Percentiles rank a stretch among this genome's conserved stretches.
These are phyloP conservation scores for Luidia sarsii DNA, from an alignment of 53 echinoderm and acorn worm genomes.

Conservation along the genomic window DNA sequence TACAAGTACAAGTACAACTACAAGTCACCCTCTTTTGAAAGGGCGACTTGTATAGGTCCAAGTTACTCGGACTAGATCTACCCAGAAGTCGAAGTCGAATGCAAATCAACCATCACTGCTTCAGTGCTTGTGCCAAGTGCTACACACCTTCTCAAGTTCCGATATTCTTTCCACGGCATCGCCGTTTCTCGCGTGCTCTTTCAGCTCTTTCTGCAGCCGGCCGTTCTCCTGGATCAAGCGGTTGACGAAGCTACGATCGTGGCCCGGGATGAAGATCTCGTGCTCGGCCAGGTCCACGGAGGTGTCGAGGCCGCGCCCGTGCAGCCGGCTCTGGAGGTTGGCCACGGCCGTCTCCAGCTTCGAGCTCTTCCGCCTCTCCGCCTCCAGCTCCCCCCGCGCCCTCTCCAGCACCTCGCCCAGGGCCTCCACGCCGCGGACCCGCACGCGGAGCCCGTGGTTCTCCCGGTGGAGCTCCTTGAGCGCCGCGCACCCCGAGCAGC, in stretches of 20 bases:
- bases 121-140: no score
- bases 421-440: not conserved
- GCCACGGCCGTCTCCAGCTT: conserved; percentile 47
- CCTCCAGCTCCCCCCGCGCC: conserved; percentile 5
- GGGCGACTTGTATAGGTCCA: no score
- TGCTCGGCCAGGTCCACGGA: conserved; percentile 37
- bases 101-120: no score
- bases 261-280: conserved; percentile 57
- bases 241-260: conserved; percentile 41
- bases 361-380: conserved; percentile 11
- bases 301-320: conserved; percentile 22
- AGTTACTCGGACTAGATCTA: no score
- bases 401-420: not conserved
- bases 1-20: no score
- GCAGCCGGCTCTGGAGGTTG: conserved; percentile 45
- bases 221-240: conserved; percentile 50
- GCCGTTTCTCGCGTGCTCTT: not conserved
- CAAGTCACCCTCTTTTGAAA: no score
- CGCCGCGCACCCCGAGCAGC: no score
- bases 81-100: no score
- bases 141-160: not conserved
- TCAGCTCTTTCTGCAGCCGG: conserved; percentile 36
- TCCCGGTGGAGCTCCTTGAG: not conserved
- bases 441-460: not conserved
- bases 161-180: not conserved